Evolutionary conservation across 2,888 invertebrate species (phyloP).

Genomic region (Netelia melanura): DNA sequence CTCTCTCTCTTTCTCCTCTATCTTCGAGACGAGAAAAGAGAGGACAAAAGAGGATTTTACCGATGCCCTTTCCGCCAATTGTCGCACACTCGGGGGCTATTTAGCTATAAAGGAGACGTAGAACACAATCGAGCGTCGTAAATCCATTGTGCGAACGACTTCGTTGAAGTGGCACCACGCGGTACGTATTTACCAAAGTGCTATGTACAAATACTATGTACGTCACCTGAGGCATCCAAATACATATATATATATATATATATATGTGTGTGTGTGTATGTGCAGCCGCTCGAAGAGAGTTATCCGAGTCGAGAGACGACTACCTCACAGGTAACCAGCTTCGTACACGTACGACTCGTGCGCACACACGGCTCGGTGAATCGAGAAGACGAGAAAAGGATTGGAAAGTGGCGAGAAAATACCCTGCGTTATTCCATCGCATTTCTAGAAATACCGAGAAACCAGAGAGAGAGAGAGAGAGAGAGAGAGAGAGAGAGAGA

Average conservation of each 20-base stretch:
- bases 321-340: conserved; percentile 36
- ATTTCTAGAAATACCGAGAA: conserved; percentile 33
- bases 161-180: conserved; percentile 5
- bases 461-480: neutral
- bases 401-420: conserved; percentile 48
- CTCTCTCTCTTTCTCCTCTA: neutral
- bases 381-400: conserved; percentile 42
- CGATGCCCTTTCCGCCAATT: conserved; percentile 20
- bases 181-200: conserved; percentile 30
- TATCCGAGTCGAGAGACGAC: conserved; percentile 29
- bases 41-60: conserved; percentile 20
- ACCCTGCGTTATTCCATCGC: conserved; percentile 38
- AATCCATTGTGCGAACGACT: conserved; percentile 57
- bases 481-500: neutral
- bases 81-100: conserved; percentile 43
- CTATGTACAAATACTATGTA: conserved; percentile 11
- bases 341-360: conserved; percentile 37
- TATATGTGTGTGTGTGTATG: conserved; percentile 9
- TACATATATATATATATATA: conserved; percentile 3
- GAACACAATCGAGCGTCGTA: conserved; percentile 46
- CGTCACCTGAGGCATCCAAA: neutral
- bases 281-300: conserved; percentile 18
- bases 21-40: neutral
- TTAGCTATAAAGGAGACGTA: conserved; percentile 39
- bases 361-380: neutral